These are phyloP conservation scores for Alexandromys fortis DNA, from an alignment of 2,113 vertebrate genomes.

Conservation along the genomic window DNA sequence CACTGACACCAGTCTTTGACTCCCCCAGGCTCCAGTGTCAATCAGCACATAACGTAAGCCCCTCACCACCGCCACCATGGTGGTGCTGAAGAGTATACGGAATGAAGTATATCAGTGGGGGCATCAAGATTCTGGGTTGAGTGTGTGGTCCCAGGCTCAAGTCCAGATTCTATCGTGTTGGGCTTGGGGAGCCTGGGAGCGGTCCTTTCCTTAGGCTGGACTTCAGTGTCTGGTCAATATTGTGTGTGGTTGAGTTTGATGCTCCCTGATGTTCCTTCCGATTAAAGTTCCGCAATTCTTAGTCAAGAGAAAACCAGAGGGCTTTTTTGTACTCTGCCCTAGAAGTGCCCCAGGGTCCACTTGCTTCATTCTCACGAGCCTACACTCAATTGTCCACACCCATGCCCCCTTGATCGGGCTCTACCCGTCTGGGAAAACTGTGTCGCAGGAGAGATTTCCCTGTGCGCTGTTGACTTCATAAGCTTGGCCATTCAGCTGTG, in stretches of 20 bases:
- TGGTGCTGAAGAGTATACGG: not conserved
- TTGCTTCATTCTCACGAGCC: not conserved
- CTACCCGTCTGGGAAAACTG: not conserved
- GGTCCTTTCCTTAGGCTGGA: not conserved
- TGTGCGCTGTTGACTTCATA: not conserved
- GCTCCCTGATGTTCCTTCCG: conserved; percentile 32
- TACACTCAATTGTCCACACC: not conserved
- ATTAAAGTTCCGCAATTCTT: conserved; percentile 34
- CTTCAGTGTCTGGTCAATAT: not conserved
- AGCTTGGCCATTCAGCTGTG: not conserved
- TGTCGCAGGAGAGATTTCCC: not conserved
- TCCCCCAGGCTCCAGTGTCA: not conserved
- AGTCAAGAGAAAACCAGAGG: conserved; percentile 17
- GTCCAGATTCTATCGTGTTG: not conserved
- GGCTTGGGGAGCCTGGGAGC: not conserved
- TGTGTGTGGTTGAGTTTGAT: not conserved
- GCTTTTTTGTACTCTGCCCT: conserved; percentile 29
- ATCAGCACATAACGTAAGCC: conserved; percentile 44
- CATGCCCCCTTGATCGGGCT: not conserved
- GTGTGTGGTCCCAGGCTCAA: conserved; percentile 16
- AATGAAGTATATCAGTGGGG: conserved; percentile 25
- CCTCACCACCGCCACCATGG: not conserved
- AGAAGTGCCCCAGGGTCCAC: not conserved
- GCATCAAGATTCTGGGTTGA: conserved; percentile 2
- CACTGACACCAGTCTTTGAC: not conserved